These are phyloP conservation scores for Oscheius onirici DNA, from an alignment of 2,888 invertebrate species.

Conservation along the genomic window DNA sequence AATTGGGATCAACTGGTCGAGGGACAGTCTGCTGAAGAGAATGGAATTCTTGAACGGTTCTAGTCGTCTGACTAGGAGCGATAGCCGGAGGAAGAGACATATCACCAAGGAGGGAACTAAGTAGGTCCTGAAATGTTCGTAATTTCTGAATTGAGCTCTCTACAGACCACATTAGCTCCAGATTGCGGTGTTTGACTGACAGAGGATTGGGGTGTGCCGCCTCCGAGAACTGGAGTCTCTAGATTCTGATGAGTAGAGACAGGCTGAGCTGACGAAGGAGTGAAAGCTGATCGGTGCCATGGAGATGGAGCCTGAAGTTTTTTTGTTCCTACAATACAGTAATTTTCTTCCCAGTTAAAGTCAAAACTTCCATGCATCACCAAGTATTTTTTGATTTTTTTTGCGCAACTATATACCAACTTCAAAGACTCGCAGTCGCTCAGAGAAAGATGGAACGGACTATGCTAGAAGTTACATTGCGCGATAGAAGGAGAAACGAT, in stretches of 20 bases:
- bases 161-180: slow-evolving; percentile 22
- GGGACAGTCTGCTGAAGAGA: slow-evolving; percentile 26
- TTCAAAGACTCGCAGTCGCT: no score
- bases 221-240: background rate
- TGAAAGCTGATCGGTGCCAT: slow-evolving; percentile 32
- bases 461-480: no score
- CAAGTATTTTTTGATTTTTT: no score
- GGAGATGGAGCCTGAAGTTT: slow-evolving; percentile 33
- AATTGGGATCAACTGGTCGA: background rate
- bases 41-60: background rate
- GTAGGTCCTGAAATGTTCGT: slow-evolving; percentile 36
- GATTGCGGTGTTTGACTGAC: background rate
- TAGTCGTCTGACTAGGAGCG: slow-evolving; percentile 1
- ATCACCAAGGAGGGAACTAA: slow-evolving; percentile 49
- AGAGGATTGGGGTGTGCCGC: background rate
- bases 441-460: no score
- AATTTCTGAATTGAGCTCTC: background rate
- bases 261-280: background rate
- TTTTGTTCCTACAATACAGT: background rate
- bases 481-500: no score
- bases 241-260: background rate
- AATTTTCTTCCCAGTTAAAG: no score
- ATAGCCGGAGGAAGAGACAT: slow-evolving; percentile 34
- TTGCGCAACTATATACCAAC: no score
- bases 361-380: no score